Conservation (phyloP, 2,888 invertebrate genomes). For the Koerneria pararmatus region DNA sequence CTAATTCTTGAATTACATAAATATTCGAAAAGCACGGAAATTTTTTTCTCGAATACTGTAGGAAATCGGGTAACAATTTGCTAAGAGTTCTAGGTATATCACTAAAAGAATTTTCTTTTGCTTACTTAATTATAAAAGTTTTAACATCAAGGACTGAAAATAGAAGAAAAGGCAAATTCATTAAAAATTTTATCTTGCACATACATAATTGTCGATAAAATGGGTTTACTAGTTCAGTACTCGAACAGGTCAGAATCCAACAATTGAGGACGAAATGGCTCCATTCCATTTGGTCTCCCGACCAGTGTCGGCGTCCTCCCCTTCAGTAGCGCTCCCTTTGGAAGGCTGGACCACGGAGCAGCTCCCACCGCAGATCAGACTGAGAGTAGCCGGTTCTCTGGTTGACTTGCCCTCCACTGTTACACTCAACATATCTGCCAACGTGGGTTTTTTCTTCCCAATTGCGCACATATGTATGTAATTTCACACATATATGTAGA, state of each 20-base stretch:
- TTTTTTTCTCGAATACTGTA: too few species aligned
- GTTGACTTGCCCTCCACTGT: constrained; percentile 11
- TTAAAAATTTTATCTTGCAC: not conserved
- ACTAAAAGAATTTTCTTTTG: not conserved
- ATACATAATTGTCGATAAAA: not conserved
- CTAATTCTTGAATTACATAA: not conserved
- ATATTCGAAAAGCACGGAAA: not conserved
- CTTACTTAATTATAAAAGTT: not conserved
- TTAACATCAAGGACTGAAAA: not conserved
- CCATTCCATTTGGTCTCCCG: constrained; percentile 12
- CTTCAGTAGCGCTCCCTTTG: constrained; percentile 18
- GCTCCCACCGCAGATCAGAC: constrained; percentile 16
- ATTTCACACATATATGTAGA: too few species aligned
- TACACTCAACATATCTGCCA: constrained; percentile 12
- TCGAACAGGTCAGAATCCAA: not conserved
- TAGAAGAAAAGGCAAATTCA: not conserved
- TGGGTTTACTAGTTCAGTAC: not conserved
- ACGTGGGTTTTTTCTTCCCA: too few species aligned
- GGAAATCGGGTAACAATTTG: too few species aligned
- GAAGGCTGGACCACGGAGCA: constrained; percentile 19
- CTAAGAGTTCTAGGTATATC: not conserved
- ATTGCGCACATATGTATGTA: too few species aligned
- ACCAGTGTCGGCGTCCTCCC: constrained; percentile 17
- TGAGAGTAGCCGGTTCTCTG: constrained; percentile 7
- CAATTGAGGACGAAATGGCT: constrained; percentile 3